Evolutionary conservation across 1,140 invertebrate species (phyloP), one percentile per base, ranked within the genome.

Genomic region (Halesus radiatus): DNA sequence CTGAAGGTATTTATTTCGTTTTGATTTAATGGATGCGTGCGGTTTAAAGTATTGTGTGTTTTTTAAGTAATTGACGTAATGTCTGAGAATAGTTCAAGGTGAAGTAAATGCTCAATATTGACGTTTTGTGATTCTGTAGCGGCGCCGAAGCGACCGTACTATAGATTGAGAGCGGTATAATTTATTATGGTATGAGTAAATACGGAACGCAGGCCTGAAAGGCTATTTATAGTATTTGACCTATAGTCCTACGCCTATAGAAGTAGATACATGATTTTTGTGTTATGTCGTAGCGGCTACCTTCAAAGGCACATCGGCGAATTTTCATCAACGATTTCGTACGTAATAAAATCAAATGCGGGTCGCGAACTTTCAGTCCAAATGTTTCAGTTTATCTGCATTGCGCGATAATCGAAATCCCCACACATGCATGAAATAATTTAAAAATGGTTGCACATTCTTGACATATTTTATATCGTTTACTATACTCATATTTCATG

Each of bases 101-200:
- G 75, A 83, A 83, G 79, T 83, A 80, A 83, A 79, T 70, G 78
- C 75, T 68, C 56, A 76, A 66, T 78, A 80, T 83, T 76, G 78
- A 83, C 76, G 79, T 83, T 83, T 80, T 54, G 26, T 74, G 70
- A 74, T 74, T 54, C 22, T 58, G 52, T 32, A 58, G 18, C 64
- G 23, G 60, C 76, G 62, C 76, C 76, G 58, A 52, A 74, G 70
- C 70, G 52, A 76, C 52, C 18, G 52, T 60, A 20, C 29, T 58
- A 58, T 50, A 62, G 54, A 76, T 76, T 22, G 56, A 54, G 22
- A 70, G 22, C 20, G 29, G 50, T 56, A 45, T 16, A 45, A 78
- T 54, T 53, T 70, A 70, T 23, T 77, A 58, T 58, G 54, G 74
- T 20, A 20, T 70, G 64, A 50, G 20, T 54, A 78, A 64, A 70